These are phyloP conservation scores for Mus pahari DNA, from an alignment of 2,113 vertebrate species.

Conservation along the genomic window DNA sequence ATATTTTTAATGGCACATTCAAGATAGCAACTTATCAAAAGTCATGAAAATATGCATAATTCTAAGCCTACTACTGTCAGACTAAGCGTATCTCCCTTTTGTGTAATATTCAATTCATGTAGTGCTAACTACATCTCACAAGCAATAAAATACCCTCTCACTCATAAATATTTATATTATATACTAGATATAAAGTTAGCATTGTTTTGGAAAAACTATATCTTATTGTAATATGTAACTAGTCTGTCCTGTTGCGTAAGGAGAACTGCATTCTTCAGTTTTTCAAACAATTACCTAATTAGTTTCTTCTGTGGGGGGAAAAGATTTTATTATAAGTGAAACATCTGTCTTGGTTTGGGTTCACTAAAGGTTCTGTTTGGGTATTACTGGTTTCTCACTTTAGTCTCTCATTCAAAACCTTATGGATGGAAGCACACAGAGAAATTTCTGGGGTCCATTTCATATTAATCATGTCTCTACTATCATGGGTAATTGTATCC, in stretches of 20 bases:
- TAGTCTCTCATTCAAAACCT: not conserved
- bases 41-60: not conserved
- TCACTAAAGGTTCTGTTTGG: not conserved
- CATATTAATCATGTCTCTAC: not conserved
- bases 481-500: not conserved
- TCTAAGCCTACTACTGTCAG: not conserved
- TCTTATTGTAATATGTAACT: not conserved
- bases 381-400: rapidly evolving
- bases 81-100: not conserved
- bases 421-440: not conserved
- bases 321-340: not conserved
- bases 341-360: not conserved
- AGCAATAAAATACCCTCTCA: not conserved
- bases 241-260: not conserved
- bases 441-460: not conserved
- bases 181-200: not conserved
- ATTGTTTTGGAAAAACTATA: not conserved
- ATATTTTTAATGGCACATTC: not conserved
- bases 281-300: not conserved
- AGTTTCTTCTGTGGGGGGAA: not conserved
- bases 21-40: not conserved
- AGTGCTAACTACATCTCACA: not conserved
- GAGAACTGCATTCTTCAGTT: not conserved
- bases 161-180: not conserved
- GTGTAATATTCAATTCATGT: not conserved